phyloP scores from a whole-genome alignment of 2,888 invertebrate genomes.

The Apamea monoglypha region DNA sequence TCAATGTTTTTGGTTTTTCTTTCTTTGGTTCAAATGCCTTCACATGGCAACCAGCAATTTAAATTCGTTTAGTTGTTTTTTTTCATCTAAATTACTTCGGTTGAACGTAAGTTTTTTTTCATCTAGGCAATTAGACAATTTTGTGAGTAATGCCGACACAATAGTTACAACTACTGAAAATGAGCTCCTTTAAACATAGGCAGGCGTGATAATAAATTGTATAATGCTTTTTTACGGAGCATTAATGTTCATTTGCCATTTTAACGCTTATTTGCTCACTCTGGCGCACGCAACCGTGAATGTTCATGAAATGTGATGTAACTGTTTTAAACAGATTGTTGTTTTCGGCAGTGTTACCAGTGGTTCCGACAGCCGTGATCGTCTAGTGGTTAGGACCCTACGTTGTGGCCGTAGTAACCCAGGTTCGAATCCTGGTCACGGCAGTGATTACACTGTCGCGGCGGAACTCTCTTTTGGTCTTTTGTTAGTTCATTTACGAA shows the following conservation, averaged over 20 bases:
- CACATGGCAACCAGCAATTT: conserved; percentile 24
- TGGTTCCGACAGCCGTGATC: conserved; percentile 85
- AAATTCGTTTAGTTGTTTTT: conserved; percentile 36
- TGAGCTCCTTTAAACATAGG: background rate
- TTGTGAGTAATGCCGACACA: conserved; percentile 7
- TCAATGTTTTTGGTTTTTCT: conserved; percentile 26
- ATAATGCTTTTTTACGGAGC: too few species aligned
- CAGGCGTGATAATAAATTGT: background rate
- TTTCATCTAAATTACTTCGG: conserved; percentile 12
- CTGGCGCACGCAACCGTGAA: conserved; percentile 37
- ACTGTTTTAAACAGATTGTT: conserved; percentile 17
- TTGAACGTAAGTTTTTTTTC: conserved; percentile 13
- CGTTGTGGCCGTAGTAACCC: conserved; percentile 93
- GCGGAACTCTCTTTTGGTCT: conserved; percentile 47
- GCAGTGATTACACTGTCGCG: conserved; percentile 81
- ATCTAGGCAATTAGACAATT: background rate
- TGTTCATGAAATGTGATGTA: conserved; percentile 34
- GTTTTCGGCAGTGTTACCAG: conserved; percentile 68
- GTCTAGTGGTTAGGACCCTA: conserved; percentile 94
- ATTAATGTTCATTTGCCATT: background rate
- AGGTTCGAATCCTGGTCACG: conserved; percentile 93
- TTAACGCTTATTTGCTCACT: conserved; percentile 17
- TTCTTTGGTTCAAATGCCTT: conserved; percentile 13
- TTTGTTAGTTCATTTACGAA: conserved; percentile 14
- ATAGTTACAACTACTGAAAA: background rate